These are phyloP conservation scores for Tolypeutes matacus DNA, from an alignment of 2,797 vertebrate genomes.

Conservation along the genomic window DNA sequence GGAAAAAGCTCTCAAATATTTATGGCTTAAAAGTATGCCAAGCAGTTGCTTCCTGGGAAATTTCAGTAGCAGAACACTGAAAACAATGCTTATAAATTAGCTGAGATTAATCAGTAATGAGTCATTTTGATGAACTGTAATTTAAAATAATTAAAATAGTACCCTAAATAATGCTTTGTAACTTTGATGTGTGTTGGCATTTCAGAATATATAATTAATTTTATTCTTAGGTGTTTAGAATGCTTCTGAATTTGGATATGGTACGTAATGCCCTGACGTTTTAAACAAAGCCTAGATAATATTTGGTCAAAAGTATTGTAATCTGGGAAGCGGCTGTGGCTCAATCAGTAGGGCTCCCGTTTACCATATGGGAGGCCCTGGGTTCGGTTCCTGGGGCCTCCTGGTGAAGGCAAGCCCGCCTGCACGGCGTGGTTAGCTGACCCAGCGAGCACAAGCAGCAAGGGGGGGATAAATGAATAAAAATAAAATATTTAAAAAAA, in stretches of 20 bases:
- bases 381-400: no score
- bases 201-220: slow-evolving; percentile 45
- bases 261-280: not conserved
- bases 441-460: no score
- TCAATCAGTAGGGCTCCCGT: no score
- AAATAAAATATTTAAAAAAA: no score
- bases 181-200: not conserved
- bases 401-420: no score
- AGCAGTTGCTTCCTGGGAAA: not conserved
- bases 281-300: slow-evolving; percentile 33
- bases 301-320: not conserved
- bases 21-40: not conserved
- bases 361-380: no score
- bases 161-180: not conserved
- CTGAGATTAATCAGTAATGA: not conserved
- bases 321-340: no score
- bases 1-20: not conserved
- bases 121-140: slow-evolving; percentile 38
- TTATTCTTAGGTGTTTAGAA: not conserved
- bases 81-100: not conserved
- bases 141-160: not conserved
- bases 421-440: no score
- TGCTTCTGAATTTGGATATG: not conserved
- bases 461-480: no score
- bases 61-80: not conserved